Conservation (phyloP, 2,113 vertebrate genomes). For the Albula goreensis region DNA sequence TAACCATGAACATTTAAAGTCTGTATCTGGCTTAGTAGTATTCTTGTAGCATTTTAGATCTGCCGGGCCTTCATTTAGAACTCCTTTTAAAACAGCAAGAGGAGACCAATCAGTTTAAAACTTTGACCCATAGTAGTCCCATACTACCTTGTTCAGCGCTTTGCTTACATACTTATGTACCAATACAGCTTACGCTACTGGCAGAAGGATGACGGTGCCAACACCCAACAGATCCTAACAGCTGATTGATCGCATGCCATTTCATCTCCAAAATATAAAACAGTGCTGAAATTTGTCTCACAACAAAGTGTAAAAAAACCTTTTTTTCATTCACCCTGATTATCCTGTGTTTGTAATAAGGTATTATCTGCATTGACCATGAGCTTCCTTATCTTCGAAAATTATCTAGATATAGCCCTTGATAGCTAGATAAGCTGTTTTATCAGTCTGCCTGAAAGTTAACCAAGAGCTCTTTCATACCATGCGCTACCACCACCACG, state of each 20-base stretch:
- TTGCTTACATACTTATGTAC: not conserved
- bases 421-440: not conserved
- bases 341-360: not conserved
- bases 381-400: not conserved
- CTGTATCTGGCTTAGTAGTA: fast-evolving
- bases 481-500: constrained; percentile 45
- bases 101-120: not conserved
- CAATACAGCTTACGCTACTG: not conserved
- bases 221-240: not conserved
- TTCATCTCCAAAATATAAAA: not conserved
- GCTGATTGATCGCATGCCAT: not conserved
- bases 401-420: not conserved
- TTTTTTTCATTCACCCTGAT: not conserved
- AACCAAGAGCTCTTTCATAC: not conserved
- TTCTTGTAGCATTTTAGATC: constrained; percentile 62
- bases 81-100: constrained; percentile 35
- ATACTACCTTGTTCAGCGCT: not conserved
- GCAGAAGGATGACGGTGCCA: too few species aligned
- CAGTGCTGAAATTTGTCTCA: not conserved
- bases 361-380: not conserved
- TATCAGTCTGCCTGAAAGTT: not conserved
- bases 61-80: constrained; percentile 44
- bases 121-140: not conserved
- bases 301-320: not conserved
- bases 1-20: constrained; percentile 65